These are phyloP conservation scores for Hycleus cichorii DNA, from an alignment of 1,140 invertebrate genomes.

Conservation along the genomic window DNA sequence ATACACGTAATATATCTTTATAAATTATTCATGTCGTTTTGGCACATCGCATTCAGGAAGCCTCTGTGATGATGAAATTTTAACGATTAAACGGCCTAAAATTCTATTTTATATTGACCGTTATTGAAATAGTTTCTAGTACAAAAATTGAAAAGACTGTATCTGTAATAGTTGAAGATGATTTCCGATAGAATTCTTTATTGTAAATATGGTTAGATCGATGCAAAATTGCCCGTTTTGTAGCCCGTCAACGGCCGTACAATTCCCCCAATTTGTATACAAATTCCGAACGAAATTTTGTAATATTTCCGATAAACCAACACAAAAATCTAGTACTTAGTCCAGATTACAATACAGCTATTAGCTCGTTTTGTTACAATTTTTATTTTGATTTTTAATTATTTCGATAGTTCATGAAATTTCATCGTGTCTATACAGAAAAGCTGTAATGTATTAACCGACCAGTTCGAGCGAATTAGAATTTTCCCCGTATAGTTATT, in stretches of 20 bases:
- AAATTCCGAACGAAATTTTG: too few species aligned
- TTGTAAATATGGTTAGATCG: too few species aligned
- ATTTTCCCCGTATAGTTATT: not conserved
- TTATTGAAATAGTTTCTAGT: constrained; percentile 12
- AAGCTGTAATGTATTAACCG: constrained; percentile 20
- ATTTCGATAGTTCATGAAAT: constrained; percentile 25
- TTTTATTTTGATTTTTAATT: too few species aligned
- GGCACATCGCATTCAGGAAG: constrained; percentile 18
- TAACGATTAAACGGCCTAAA: constrained; percentile 11
- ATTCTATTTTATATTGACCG: constrained; percentile 23
- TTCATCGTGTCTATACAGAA: constrained; percentile 23
- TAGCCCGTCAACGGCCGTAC: constrained; percentile 14
- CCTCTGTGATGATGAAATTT: constrained; percentile 19
- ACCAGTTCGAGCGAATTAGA: constrained; percentile 18
- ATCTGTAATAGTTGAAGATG: too few species aligned
- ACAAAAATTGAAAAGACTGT: constrained; percentile 2
- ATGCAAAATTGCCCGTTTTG: constrained; percentile 2
- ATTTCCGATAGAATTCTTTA: too few species aligned
- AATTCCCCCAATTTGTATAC: too few species aligned
- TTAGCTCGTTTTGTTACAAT: constrained; percentile 16
- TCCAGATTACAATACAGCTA: constrained; percentile 13
- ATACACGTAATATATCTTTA: constrained; percentile 7
- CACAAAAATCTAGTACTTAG: not conserved
- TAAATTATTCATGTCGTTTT: constrained; percentile 22
- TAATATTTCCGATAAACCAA: too few species aligned